Evolutionary conservation across 1,140 invertebrate species (phyloP).

Genomic region (Cheumatopsyche charites): DNA sequence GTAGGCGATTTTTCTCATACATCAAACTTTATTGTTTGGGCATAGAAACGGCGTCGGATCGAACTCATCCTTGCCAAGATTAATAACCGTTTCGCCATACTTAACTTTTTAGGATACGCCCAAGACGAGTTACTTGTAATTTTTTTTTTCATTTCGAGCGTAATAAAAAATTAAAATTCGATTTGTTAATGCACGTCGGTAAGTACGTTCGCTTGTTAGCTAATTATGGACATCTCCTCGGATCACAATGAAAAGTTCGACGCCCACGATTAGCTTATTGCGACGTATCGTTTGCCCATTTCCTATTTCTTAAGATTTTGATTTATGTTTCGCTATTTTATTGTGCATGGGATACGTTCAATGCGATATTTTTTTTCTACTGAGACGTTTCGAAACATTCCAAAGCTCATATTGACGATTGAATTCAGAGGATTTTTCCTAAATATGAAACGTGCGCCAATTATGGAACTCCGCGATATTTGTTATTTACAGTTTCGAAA

Average conservation of each 20-base stretch:
- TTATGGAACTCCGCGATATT: no score
- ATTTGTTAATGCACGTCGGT: constrained; percentile 18
- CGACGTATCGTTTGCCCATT: constrained; percentile 14
- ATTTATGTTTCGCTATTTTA: constrained; percentile 13
- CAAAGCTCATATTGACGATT: background rate
- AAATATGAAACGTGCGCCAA: no score
- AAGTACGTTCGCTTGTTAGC: constrained; percentile 19
- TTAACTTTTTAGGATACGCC: background rate
- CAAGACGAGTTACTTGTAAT: no score
- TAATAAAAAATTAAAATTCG: constrained; percentile 7
- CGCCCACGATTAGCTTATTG: background rate
- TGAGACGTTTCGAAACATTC: background rate
- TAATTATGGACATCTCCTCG: constrained; percentile 20
- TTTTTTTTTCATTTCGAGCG: background rate
- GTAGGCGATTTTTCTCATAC: background rate
- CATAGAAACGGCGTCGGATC: background rate
- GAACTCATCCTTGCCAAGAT: constrained; percentile 3
- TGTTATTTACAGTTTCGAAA: no score
- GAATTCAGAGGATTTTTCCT: no score
- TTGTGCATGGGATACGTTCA: background rate
- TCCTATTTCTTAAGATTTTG: constrained; percentile 3
- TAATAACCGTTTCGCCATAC: constrained; percentile 22
- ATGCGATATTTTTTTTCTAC: background rate
- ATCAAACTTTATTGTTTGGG: background rate
- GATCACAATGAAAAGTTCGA: constrained; percentile 14